Percentiles rank a stretch among this genome's conserved stretches.
phyloP scores from a whole-genome alignment of 2,113 vertebrate species.

The Meles meles region DNA sequence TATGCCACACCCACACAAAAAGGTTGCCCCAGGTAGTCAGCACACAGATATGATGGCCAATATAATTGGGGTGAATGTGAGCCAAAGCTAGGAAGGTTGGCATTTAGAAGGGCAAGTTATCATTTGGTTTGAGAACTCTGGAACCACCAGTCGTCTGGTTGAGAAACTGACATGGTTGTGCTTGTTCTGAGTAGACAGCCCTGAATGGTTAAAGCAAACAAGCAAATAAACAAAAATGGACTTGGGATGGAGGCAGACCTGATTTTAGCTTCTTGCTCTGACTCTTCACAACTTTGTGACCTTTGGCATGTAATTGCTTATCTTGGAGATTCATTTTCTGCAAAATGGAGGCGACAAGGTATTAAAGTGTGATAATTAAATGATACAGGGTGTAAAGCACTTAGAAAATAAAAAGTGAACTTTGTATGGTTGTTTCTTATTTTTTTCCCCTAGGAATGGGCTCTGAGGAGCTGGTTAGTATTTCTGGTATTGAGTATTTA shows the following conservation, averaged over 20 bases:
- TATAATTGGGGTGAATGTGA: not conserved
- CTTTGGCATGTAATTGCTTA: not conserved
- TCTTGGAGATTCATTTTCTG: not conserved
- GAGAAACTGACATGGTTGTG: not conserved
- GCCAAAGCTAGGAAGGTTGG: not conserved
- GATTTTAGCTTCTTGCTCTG: not conserved
- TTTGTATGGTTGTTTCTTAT: not conserved
- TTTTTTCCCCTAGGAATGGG: not conserved
- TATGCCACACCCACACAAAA: not conserved
- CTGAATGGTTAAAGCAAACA: not conserved
- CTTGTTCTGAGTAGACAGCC: not conserved
- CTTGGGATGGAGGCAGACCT: not conserved
- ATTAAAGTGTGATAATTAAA: not conserved
- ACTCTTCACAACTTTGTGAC: not conserved
- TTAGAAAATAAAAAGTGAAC: not conserved
- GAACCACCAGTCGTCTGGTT: not conserved
- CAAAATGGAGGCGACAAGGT: not conserved
- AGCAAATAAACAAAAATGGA: not conserved
- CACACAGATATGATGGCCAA: too few relatives aligned
- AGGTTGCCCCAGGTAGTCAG: rapidly evolving
- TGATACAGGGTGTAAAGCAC: not conserved
- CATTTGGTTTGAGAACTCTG: not conserved
- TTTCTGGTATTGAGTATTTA: not conserved
- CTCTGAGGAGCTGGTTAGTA: not conserved
- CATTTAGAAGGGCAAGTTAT: not conserved